These are phyloP conservation scores for Microchirus variegatus DNA, from an alignment of 2,797 vertebrate genomes.

Conservation along the genomic window DNA sequence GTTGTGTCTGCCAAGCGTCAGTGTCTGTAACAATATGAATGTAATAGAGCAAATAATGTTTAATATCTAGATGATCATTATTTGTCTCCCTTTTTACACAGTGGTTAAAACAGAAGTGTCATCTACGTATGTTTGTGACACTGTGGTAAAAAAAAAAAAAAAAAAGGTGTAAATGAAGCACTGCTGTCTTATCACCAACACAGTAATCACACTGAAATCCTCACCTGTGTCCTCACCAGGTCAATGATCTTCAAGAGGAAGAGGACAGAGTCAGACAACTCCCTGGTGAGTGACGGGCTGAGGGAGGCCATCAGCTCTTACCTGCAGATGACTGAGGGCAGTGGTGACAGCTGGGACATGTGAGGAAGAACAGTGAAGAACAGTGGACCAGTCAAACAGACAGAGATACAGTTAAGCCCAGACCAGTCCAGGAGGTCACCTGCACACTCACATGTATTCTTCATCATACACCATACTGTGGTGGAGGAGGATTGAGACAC, in stretches of 20 bases:
- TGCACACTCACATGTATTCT: neutral
- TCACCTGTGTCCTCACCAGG: conserved; percentile 66
- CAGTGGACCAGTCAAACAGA: conserved; percentile 21
- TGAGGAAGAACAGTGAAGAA: conserved; percentile 43
- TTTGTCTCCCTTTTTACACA: neutral
- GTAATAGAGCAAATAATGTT: too few relatives aligned
- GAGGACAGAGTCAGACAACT: conserved; percentile 55
- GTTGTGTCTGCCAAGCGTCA: too few relatives aligned
- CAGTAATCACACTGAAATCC: neutral
- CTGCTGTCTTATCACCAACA: neutral
- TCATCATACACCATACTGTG: neutral
- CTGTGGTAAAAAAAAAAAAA: neutral
- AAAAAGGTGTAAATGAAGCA: neutral
- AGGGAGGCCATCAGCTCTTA: conserved; percentile 89
- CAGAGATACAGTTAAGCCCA: neutral
- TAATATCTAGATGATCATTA: too few relatives aligned
- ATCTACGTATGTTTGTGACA: neutral
- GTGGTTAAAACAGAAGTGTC: neutral
- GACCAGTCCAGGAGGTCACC: neutral
- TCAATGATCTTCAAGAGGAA: conserved; percentile 77
- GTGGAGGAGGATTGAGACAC: conserved; percentile 41
- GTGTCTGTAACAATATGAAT: too few relatives aligned
- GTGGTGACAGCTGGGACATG: conserved; percentile 63
- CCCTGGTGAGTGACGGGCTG: conserved; percentile 87
- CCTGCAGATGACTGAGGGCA: conserved; percentile 83